Evolutionary conservation across 2,888 invertebrate genomes (phyloP).

Genomic region (Branchellion lobata): DNA sequence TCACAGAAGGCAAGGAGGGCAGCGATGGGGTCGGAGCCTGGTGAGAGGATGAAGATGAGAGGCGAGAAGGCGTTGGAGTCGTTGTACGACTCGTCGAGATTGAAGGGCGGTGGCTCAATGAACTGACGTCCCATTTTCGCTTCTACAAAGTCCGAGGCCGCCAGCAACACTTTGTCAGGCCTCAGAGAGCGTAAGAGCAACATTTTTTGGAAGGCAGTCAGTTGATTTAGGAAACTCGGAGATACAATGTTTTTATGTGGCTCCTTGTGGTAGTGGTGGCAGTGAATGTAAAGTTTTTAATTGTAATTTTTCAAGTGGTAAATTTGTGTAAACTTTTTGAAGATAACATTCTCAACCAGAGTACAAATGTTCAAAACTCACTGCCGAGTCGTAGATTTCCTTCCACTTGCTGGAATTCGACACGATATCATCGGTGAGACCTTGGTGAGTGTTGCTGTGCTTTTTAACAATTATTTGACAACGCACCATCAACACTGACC

Average conservation of each 20-base stretch:
- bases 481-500: no score
- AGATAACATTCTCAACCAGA: no score
- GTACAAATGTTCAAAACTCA: no score
- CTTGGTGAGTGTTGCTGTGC: no score
- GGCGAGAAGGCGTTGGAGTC: constrained; percentile 62
- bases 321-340: no score
- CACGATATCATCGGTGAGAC: constrained; percentile 55
- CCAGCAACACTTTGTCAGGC: constrained; percentile 62
- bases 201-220: constrained; percentile 61
- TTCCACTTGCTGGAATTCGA: constrained; percentile 63
- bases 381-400: constrained; percentile 73
- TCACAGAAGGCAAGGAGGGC: constrained; percentile 64
- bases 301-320: no score
- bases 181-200: constrained; percentile 62
- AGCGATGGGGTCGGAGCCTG: constrained; percentile 64
- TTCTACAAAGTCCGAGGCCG: constrained; percentile 59
- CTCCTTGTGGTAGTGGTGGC: no score
- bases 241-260: constrained; percentile 53
- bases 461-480: no score
- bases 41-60: constrained; percentile 63
- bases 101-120: constrained; percentile 64
- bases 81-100: constrained; percentile 61
- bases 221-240: constrained; percentile 60
- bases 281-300: no score
- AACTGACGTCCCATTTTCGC: constrained; percentile 62